Evolutionary conservation across 2,113 vertebrate species (phyloP).

Genomic region (Rhinichthys klamathensis): DNA sequence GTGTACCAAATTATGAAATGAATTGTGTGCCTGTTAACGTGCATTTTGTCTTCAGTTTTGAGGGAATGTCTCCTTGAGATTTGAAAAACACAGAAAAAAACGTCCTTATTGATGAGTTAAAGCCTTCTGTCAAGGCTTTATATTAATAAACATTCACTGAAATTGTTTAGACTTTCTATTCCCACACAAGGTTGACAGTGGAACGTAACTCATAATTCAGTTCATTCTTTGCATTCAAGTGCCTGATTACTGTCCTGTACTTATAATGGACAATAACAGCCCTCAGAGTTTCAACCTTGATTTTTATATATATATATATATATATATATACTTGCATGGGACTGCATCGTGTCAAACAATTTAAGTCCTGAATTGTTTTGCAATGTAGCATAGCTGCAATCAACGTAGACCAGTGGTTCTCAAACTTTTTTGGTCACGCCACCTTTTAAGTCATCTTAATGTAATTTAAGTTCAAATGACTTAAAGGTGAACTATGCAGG

Average conservation of each 20-base stretch:
- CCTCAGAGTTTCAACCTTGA: constrained; percentile 11
- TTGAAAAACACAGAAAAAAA: constrained; percentile 20
- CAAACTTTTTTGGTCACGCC: no score
- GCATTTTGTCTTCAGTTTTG: background rate
- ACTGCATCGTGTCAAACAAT: no score
- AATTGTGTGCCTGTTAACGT: background rate
- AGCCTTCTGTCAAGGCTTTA: background rate
- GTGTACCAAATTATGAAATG: background rate
- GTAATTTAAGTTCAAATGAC: no score
- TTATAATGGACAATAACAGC: background rate
- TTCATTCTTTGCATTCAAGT: constrained; percentile 20
- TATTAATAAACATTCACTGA: background rate
- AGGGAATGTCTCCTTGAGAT: constrained; percentile 26
- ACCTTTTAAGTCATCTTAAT: no score
- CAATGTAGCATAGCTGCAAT: no score
- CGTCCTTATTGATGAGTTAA: background rate
- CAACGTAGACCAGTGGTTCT: no score
- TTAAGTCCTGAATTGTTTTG: no score
- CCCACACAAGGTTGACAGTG: background rate
- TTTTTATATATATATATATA: background rate
- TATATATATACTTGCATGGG: background rate
- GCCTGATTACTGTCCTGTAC: background rate
- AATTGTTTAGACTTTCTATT: background rate
- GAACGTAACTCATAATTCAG: background rate
- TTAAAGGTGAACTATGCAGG: no score